Evolutionary conservation across 2,888 invertebrate genomes (phyloP), one percentile per base, ranked within the genome.

Genomic region (Andricus quercusramuli): DNA sequence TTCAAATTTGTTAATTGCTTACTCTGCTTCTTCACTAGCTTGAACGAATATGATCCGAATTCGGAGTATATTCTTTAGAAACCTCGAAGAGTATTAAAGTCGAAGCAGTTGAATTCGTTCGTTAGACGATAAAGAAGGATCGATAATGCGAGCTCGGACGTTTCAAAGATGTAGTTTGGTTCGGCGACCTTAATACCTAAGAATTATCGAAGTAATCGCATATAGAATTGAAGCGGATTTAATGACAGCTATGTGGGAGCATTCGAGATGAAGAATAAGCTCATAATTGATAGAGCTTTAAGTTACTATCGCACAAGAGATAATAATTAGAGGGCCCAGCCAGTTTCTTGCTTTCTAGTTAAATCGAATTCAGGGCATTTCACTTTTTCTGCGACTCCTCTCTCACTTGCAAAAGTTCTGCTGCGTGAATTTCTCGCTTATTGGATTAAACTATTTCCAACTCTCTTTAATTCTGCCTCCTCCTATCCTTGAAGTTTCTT

Each of bases 311-410:
- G 65, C 77, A 65, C 80, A 76, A 81, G 80, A 78, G 76, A 56
- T 74, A 81, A 51, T 74, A 82, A 83, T 80, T 81, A 81, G 64
- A 77, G 56, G 65, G 62, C n/a, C n/a, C 41, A 44, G 22, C 17
- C 41, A 78, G 51, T 29, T 78, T 68, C 37, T 56, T 44, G 22
- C 59, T 37, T 15, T 44, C 20, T 47, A 80, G 81, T 82, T 81
- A 79, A 82, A 83, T 83, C 80, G 74, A 82, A 80, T 82, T 80
- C 81, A 70, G 77, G 74, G 78, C 76, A 77, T 80, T 83, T 82
- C 74, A 79, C 47, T 81, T 79, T 79, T 76, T 67, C n/a, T 32
- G 68, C 59, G 22, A 64, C 25, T 67, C 62, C 32, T 62, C 44
- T 22, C 17, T 62, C 22, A n/a, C 67, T 79, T 25, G 11, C 17